These are phyloP conservation scores for Scolanthus callimorphus DNA, from an alignment of 92 coral and sea anemone species.

Conservation along the genomic window DNA sequence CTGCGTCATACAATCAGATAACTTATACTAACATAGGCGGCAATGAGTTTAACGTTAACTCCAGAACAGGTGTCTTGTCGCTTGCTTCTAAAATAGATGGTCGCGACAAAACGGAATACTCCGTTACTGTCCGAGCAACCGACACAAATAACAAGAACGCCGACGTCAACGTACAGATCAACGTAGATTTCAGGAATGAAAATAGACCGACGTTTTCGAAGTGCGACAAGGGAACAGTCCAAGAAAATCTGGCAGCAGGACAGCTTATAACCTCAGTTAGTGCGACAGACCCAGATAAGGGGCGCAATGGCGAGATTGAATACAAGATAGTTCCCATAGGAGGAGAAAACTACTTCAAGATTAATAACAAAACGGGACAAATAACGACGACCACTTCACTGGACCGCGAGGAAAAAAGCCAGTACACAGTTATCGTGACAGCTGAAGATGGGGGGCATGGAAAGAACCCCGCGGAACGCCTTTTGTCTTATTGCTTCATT, in stretches of 20 bases:
- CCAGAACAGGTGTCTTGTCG: slow-evolving; percentile 54
- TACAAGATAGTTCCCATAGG: slow-evolving; percentile 53
- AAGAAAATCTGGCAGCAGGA: slow-evolving; percentile 68
- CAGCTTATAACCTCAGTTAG: slow-evolving; percentile 37
- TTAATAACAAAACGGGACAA: slow-evolving; percentile 81
- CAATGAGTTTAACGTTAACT: slow-evolving; percentile 21
- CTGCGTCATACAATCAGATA: slow-evolving; percentile 19
- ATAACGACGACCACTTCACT: slow-evolving; percentile 58
- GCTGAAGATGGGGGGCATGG: slow-evolving; percentile 91
- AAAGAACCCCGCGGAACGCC: slow-evolving; percentile 52
- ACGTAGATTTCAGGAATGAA: slow-evolving; percentile 78
- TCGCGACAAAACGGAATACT: slow-evolving; percentile 45
- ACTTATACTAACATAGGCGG: slow-evolving; percentile 14
- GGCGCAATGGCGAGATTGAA: slow-evolving; percentile 75
- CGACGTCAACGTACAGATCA: slow-evolving; percentile 58
- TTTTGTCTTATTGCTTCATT: slow-evolving; percentile 73
- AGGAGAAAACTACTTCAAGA: slow-evolving; percentile 51
- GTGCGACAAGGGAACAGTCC: slow-evolving; percentile 47
- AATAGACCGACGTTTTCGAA: slow-evolving; percentile 65
- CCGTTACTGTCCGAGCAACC: slow-evolving; percentile 58
- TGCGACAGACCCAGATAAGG: slow-evolving; percentile 79
- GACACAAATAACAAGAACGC: slow-evolving; percentile 17
- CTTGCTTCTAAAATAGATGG: slow-evolving; percentile 19
- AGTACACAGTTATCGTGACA: slow-evolving; percentile 56
- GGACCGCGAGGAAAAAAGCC: slow-evolving; percentile 63